Evolutionary conservation across 2,113 vertebrate species (phyloP), one percentile per base, ranked within the genome.

Genomic region (Tricholaema leucomelas): DNA sequence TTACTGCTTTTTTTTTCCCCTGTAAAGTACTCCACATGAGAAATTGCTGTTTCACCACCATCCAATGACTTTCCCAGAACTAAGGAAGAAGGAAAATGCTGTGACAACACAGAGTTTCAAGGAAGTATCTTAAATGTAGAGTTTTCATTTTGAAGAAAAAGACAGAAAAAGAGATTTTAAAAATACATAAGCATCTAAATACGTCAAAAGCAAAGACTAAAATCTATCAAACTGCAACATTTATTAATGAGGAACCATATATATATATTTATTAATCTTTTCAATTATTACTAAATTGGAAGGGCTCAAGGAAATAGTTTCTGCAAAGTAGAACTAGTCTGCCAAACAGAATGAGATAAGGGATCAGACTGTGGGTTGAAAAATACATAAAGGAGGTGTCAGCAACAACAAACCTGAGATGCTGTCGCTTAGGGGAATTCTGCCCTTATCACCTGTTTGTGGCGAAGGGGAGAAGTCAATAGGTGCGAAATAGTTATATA

Each of bases 1-100:
- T 71, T 30, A 70, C 8, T 85, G 24, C 30, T 83, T 88, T 19
- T 27, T 33, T 23, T 19, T 23, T 75, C 35, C 75, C 56, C 33
- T 54, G 15, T 28, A 58, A 0, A 36, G 13, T 35, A 18, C 50
- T 55, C 7, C 42, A 10, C 3, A 74, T 44, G 7, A 72, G 64
- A 55, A 91, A 82, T 28, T 33, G 54, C 23, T 50, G 40, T 73
- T 95, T 69, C 88, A 85, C 24, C 46, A 85, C 94, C 92, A 95
- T 73, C 91, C 95, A 92, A 87, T 65, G 86, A 94, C 77, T 46
- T 61, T 27, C 40, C 31, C 83, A 86, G 89, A 80, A 89, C 9
- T 72, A 84, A 46, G 54, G 16, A n/a, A 8, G 27, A 91, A 27
- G 10, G 23, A 92, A 92, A 79, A 56, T 14, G 10, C 24, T 69